Evolutionary conservation across 2,797 vertebrate genomes (phyloP).

Genomic region (Tenualosa thibaudeaui): DNA sequence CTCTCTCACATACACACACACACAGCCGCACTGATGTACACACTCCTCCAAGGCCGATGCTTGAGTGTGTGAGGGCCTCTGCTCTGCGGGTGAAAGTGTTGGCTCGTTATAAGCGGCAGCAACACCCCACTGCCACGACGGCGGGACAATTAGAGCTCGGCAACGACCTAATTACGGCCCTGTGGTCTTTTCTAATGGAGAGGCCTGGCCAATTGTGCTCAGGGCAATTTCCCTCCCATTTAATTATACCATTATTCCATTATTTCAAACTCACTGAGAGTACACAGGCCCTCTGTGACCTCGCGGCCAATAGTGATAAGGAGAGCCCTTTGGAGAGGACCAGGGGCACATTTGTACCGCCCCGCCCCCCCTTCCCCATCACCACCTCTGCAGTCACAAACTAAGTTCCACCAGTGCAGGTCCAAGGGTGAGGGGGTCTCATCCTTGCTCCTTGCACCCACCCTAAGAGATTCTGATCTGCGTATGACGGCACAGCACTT

Average conservation of each 20-base stretch:
- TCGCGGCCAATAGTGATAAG: conserved; percentile 30
- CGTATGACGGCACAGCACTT: conserved; percentile 52
- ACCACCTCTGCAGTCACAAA: background rate
- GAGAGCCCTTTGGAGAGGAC: conserved; percentile 30
- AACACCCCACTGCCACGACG: conserved; percentile 52
- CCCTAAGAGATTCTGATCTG: conserved; percentile 52
- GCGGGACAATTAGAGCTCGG: conserved; percentile 71
- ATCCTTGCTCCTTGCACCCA: conserved; percentile 27
- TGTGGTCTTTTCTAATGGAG: conserved; percentile 61
- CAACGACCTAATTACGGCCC: conserved; percentile 74
- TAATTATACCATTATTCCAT: conserved; percentile 78
- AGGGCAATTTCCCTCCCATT: conserved; percentile 66
- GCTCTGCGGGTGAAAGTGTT: conserved; percentile 31
- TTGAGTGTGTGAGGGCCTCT: conserved; percentile 23
- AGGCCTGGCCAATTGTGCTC: conserved; percentile 58
- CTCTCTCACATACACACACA: background rate
- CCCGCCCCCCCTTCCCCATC: no score
- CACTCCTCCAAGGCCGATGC: background rate
- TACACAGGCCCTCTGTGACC: conserved; percentile 26
- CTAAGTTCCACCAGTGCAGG: background rate
- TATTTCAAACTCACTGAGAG: conserved; percentile 61
- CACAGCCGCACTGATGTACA: background rate
- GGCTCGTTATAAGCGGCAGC: conserved; percentile 45
- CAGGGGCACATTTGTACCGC: background rate
- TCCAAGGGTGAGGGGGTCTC: conserved; percentile 15